Evolutionary conservation across 2,888 invertebrate species (phyloP), one percentile per base, ranked within the genome.

Genomic region (Eutolmus rufibarbis): DNA sequence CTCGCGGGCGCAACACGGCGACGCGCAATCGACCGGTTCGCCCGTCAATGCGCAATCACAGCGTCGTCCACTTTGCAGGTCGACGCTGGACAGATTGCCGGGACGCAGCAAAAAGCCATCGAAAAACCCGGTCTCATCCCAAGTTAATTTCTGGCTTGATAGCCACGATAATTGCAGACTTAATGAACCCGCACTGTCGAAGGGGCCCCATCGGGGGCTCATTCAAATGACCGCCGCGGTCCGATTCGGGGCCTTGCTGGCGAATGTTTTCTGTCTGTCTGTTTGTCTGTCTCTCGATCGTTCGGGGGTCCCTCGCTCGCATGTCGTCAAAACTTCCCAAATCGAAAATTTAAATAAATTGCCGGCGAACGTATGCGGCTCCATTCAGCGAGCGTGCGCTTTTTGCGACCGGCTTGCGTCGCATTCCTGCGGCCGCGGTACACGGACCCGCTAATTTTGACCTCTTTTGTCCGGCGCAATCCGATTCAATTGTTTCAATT

Each of bases 311-410:
- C 7, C 34, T 7, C 46, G 40, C 19, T 85, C 66, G 74, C 74
- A 87, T 88, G 88, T 87, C 88, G 40, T 40, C 40, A 40, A 88
- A 87, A 86, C 2, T 84, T 87, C 46, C 34, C 74, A 79, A 86
- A 87, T 87, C 86, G 86, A 87, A 74, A 88, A 88, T 88, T 88
- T 88, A 88, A 88, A 88, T 88, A 88, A 74, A 86, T 78, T 77
- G 74, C 76, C 23, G 84, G 28, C 84, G 66, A 46, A 3, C 40
- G 66, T 74, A 28, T 43, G 9, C 7, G 84, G 84, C 74, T 40
- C 34, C 84, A 40, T 74, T 84, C 23, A 66, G 23, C 2, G 66
- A 19, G 66, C 66, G 84, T 14, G 43, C 46, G 5, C 34, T 84
- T 57, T 82, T 84, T 84, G 23, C 40, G 74, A 43, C 2, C 2